Conservation (phyloP, 2,797 vertebrate genomes). For the Microchirus variegatus region DNA sequence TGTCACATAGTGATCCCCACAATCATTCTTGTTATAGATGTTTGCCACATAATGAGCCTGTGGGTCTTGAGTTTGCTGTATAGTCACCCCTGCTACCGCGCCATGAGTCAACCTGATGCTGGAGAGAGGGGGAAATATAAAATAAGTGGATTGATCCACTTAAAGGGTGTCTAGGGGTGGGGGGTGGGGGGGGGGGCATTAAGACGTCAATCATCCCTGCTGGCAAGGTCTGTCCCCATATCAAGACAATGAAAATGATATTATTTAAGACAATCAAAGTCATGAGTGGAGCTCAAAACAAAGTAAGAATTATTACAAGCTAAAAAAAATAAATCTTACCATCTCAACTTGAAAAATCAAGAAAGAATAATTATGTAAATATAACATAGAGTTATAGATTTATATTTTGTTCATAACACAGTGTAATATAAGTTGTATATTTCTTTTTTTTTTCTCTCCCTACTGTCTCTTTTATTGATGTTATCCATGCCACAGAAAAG, state of each 20-base stretch:
- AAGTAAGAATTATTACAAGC: slow-evolving; percentile 84
- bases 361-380: slow-evolving; percentile 99
- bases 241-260: slow-evolving; percentile 76
- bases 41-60: slow-evolving; percentile 63
- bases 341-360: slow-evolving; percentile 99
- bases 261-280: slow-evolving; percentile 98
- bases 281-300: slow-evolving; percentile 97
- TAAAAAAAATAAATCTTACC: slow-evolving; percentile 86
- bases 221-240: slow-evolving; percentile 75
- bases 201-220: slow-evolving; percentile 76
- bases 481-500: slow-evolving; percentile 99
- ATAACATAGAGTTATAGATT: slow-evolving; percentile 99
- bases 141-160: slow-evolving; percentile 41
- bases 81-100: slow-evolving; percentile 58
- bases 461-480: slow-evolving; percentile 98
- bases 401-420: slow-evolving; percentile 99
- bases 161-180: slow-evolving; percentile 44
- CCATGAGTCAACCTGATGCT: slow-evolving; percentile 65
- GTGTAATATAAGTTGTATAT: slow-evolving; percentile 99
- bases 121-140: slow-evolving; percentile 48
- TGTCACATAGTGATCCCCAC: slow-evolving; percentile 59
- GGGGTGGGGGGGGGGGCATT: slow-evolving; percentile 60
- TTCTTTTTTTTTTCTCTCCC: slow-evolving; percentile 87
- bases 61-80: slow-evolving; percentile 68
- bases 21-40: slow-evolving; percentile 62